Conservation (phyloP, 1,140 invertebrate genomes). For the Matsumurasca onukii region DNA sequence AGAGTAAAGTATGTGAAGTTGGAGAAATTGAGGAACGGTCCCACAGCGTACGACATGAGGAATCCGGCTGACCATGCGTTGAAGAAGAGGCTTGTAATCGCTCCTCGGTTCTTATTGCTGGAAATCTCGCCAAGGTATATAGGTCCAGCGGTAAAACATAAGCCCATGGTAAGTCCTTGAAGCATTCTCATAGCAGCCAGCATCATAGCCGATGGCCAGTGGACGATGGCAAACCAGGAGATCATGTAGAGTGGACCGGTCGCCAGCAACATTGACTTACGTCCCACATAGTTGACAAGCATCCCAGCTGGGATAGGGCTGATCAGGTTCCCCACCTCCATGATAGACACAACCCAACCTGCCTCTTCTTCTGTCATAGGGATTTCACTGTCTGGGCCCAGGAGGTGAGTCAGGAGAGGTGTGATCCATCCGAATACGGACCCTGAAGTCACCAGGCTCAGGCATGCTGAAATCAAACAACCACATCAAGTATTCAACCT, state of each 20-base stretch:
- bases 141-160: slow-evolving; percentile 53
- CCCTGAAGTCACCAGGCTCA: slow-evolving; percentile 47
- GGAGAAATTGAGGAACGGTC: slow-evolving; percentile 68
- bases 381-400: slow-evolving; percentile 50
- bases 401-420: slow-evolving; percentile 56
- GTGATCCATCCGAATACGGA: slow-evolving; percentile 57
- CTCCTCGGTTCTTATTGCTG: slow-evolving; percentile 59
- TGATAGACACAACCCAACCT: slow-evolving; percentile 33
- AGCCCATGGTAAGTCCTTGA: slow-evolving; percentile 63
- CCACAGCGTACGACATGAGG: slow-evolving; percentile 71
- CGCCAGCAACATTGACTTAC: slow-evolving; percentile 69
- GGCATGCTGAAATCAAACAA: slow-evolving; percentile 43
- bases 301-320: slow-evolving; percentile 41
- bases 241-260: slow-evolving; percentile 55
- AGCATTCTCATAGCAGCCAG: slow-evolving; percentile 35
- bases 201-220: not conserved
- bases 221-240: slow-evolving; percentile 54
- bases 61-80: slow-evolving; percentile 72
- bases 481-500: too few species aligned
- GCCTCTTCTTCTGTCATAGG: slow-evolving; percentile 56
- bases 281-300: slow-evolving; percentile 70
- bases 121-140: slow-evolving; percentile 66
- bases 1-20: slow-evolving; percentile 65
- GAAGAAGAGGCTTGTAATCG: slow-evolving; percentile 65
- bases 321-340: slow-evolving; percentile 37